phyloP scores from a whole-genome alignment of 1,140 invertebrate species.

The Brachionus calyciflorus region DNA sequence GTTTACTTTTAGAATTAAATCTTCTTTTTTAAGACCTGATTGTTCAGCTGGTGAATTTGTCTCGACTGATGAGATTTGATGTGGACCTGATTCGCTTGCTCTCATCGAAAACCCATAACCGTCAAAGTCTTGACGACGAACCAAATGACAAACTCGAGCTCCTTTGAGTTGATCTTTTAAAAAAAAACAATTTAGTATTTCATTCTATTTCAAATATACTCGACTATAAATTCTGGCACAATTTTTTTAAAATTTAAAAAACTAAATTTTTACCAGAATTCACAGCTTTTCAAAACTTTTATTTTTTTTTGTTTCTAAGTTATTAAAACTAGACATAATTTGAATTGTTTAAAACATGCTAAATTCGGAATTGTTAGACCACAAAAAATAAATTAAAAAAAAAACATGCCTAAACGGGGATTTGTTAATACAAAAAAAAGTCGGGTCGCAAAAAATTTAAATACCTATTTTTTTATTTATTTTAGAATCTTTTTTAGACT shows the following conservation, averaged over 20 bases:
- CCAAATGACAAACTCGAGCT: slow-evolving; percentile 12
- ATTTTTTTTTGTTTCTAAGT: too few relatives aligned
- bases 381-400: too few relatives aligned
- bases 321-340: too few relatives aligned
- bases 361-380: too few relatives aligned
- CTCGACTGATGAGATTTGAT: slow-evolving; percentile 26
- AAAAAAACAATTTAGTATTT: not conserved
- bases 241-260: not conserved
- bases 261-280: too few relatives aligned
- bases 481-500: not conserved
- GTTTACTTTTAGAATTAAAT: slow-evolving; percentile 32
- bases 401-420: too few relatives aligned
- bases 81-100: slow-evolving; percentile 7
- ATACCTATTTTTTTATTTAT: not conserved
- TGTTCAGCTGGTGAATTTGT: slow-evolving; percentile 33
- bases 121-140: slow-evolving; percentile 31
- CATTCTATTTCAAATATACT: not conserved
- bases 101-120: slow-evolving; percentile 38
- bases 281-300: too few relatives aligned
- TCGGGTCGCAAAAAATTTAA: not conserved
- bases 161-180: slow-evolving; percentile 21
- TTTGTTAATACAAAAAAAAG: too few relatives aligned
- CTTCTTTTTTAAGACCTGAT: not conserved
- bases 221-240: not conserved
- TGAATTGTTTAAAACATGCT: too few relatives aligned